phyloP scores from a whole-genome alignment of 2,113 vertebrate genomes.

The Arenaria interpres region DNA sequence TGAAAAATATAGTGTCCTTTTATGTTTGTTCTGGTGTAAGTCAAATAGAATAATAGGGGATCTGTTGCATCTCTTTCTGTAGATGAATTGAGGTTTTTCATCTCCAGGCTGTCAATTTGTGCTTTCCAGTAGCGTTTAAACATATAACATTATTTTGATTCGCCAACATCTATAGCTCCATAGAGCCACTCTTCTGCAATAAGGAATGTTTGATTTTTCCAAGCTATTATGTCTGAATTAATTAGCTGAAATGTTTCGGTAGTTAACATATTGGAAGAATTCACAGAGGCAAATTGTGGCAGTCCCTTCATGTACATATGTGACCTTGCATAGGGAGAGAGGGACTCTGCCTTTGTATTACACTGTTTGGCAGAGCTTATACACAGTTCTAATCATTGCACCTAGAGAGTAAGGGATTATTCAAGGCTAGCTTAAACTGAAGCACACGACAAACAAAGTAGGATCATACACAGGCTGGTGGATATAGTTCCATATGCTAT shows the following conservation, averaged over 20 bases:
- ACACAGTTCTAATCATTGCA: background rate
- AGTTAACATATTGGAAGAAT: slow-evolving; percentile 14
- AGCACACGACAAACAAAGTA: background rate
- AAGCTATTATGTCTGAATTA: background rate
- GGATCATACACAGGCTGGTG: background rate
- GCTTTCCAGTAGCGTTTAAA: background rate
- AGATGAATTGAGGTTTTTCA: background rate
- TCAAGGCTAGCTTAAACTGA: background rate
- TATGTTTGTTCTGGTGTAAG: background rate
- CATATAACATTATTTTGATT: background rate
- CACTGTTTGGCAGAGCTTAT: background rate
- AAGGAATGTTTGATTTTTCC: slow-evolving; percentile 10
- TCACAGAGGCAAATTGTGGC: background rate
- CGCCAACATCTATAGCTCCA: background rate
- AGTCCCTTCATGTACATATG: background rate
- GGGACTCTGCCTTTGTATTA: background rate
- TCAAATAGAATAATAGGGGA: background rate
- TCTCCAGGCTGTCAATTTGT: background rate
- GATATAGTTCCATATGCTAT: background rate
- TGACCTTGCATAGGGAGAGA: background rate
- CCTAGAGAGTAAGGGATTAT: background rate
- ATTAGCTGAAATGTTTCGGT: background rate
- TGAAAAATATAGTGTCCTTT: background rate
- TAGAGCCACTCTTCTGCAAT: background rate
- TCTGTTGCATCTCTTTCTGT: background rate